A percentile compares a stretch with the other conserved stretches of the same genome.
These are phyloP conservation scores for Mionectes olivaceus DNA, from an alignment of 2,797 vertebrate species.

Conservation along the genomic window DNA sequence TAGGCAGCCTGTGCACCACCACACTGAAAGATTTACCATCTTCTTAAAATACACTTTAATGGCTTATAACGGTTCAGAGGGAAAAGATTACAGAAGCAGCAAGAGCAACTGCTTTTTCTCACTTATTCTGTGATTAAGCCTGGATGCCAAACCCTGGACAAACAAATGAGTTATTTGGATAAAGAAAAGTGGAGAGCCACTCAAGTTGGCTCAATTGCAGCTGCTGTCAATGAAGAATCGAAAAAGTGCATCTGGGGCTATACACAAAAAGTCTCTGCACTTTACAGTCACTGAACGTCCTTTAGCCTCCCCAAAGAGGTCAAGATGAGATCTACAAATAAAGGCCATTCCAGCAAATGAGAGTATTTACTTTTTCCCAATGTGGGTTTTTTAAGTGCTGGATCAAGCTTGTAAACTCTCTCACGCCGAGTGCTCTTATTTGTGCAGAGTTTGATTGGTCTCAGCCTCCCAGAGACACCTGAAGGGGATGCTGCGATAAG, in stretches of 20 bases:
- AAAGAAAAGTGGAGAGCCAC: constrained; percentile 42
- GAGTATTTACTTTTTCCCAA: not conserved
- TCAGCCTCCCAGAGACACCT: constrained; percentile 52
- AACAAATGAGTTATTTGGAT: constrained; percentile 51
- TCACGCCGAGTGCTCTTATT: not conserved
- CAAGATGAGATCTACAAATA: constrained; percentile 46
- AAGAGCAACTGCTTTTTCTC: constrained; percentile 67
- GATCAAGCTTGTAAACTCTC: not conserved
- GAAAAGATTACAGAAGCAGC: constrained; percentile 10
- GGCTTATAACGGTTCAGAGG: not conserved
- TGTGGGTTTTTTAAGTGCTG: not conserved
- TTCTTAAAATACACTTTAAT: not conserved
- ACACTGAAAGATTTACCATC: not conserved
- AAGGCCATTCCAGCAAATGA: constrained; percentile 48
- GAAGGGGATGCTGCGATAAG: constrained; percentile 53
- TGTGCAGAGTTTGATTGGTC: constrained; percentile 9
- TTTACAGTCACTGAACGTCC: constrained; percentile 50
- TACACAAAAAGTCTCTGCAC: constrained; percentile 1
- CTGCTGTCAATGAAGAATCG: constrained; percentile 39
- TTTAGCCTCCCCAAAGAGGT: constrained; percentile 49
- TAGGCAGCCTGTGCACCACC: not conserved
- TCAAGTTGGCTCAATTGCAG: constrained; percentile 23
- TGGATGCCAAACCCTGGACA: constrained; percentile 56
- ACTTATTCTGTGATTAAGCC: constrained; percentile 38
- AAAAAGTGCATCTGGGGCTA: constrained; percentile 43